phyloP scores from a whole-genome alignment of 2,797 vertebrate species.

The Melanotaenia maccullochi region DNA sequence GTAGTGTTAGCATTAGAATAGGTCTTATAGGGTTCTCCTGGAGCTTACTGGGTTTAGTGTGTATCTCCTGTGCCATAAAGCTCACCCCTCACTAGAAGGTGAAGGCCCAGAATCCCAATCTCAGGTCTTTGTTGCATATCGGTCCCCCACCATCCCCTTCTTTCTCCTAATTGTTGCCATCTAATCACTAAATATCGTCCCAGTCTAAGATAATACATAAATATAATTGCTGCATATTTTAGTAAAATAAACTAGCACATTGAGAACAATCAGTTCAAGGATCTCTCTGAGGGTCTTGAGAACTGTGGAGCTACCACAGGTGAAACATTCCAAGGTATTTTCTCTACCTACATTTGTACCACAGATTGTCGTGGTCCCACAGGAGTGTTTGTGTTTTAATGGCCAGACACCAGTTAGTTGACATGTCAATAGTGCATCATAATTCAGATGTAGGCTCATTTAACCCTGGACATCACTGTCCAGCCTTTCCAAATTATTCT shows the following conservation, averaged over 20 bases:
- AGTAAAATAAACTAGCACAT: too few relatives aligned
- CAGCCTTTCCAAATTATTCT: background rate
- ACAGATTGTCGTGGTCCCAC: background rate
- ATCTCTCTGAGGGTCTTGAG: too few relatives aligned
- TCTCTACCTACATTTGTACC: background rate
- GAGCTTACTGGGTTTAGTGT: background rate
- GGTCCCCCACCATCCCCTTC: background rate
- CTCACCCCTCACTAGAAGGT: background rate
- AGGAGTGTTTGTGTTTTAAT: background rate
- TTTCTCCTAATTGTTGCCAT: background rate
- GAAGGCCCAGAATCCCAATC: too few relatives aligned
- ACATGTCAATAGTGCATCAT: background rate
- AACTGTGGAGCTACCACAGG: too few relatives aligned
- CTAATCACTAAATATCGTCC: too few relatives aligned
- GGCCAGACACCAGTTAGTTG: background rate
- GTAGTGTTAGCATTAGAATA: background rate
- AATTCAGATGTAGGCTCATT: background rate
- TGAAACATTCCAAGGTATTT: background rate
- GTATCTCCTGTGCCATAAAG: too few relatives aligned
- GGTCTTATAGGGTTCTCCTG: background rate
- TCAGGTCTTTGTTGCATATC: background rate
- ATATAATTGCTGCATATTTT: too few relatives aligned
- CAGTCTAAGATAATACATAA: too few relatives aligned
- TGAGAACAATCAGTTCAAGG: too few relatives aligned
- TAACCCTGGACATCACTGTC: background rate